These are phyloP conservation scores for Xenentodon cancila DNA, from an alignment of 2,797 vertebrate genomes.

Conservation along the genomic window DNA sequence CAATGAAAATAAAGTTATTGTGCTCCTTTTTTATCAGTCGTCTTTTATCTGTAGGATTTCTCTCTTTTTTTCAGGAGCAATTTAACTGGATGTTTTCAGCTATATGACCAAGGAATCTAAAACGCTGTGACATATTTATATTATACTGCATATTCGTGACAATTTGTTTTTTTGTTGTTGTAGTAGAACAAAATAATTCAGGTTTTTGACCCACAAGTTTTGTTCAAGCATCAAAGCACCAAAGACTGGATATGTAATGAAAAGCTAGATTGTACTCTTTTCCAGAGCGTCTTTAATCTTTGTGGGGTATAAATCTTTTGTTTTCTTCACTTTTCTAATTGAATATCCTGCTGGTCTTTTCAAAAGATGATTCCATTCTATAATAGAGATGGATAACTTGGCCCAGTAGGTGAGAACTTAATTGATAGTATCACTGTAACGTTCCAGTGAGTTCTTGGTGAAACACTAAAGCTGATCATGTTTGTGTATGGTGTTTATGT, in stretches of 20 bases:
- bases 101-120: too few species aligned
- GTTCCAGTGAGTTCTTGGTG: conserved; percentile 31
- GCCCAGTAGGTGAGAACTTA: conserved; percentile 49
- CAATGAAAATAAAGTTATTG: too few species aligned
- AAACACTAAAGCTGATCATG: conserved; percentile 28
- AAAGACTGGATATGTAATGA: neutral
- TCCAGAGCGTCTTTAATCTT: conserved; percentile 24
- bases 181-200: too few species aligned
- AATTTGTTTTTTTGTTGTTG: too few species aligned
- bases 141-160: too few species aligned
- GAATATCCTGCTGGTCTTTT: conserved; percentile 50
- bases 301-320: conserved; percentile 36
- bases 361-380: conserved; percentile 23
- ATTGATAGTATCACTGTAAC: conserved; percentile 53
- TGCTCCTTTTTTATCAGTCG: too few species aligned
- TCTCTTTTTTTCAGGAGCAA: too few species aligned
- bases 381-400: conserved; percentile 60
- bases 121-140: too few species aligned
- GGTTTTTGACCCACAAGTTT: conserved; percentile 37
- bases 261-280: conserved; percentile 19
- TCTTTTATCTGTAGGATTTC: too few species aligned
- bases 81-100: too few species aligned
- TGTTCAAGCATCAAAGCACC: conserved; percentile 20
- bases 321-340: conserved; percentile 47
- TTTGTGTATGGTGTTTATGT: conserved; percentile 33